Evolutionary conservation across 2,113 vertebrate genomes (phyloP), one percentile per base, ranked within the genome.

Genomic region (Ophiodon elongatus): DNA sequence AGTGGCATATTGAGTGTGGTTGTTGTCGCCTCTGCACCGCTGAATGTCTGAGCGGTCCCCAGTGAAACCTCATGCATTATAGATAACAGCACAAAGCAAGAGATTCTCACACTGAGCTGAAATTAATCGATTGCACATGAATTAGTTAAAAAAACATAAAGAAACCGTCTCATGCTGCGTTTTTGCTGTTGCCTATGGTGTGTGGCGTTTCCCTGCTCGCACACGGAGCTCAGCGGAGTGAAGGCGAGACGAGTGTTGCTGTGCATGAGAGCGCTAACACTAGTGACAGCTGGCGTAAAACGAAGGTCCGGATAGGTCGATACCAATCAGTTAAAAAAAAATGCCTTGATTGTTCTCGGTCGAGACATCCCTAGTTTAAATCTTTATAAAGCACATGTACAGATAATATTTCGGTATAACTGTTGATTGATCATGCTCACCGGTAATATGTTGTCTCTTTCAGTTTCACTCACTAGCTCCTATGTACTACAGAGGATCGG

Each of bases 391-490:
- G 13, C 5, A 47, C 13, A 21, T 52, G 6, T 11, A 57, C 11
- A 1, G 52, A 9, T 2, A 25, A 9, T 2, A 25, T 21, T 23
- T 50, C 9, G 21, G 8, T 47, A 4, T 17, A 17, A 47, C 11
- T 1, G 45, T 25, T 29, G 13, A 47, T 13, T 27, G 35, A 37
- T 66, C 0, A 8, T 88, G 29, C 37, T 64, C 64, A 80, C 52
- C 47, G 1, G 92, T 17, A 45, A 72, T 47, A 4, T 84, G 6
- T 76, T 80, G 8, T 85, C 3, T 68, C 56, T 93, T 75, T 92
- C 14, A 99, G 98, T 99, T 99, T 86, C 98, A 99, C 81, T 99
- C 98, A 0, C 91, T 99, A 96, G 98, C 98, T 63, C 98, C 98
- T 2, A 99, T 99, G 98, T 99, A 99, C 94, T 99, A 99, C 82